Evolutionary conservation across 2,113 vertebrate genomes (phyloP).

Genomic region (Panthera uncia): DNA sequence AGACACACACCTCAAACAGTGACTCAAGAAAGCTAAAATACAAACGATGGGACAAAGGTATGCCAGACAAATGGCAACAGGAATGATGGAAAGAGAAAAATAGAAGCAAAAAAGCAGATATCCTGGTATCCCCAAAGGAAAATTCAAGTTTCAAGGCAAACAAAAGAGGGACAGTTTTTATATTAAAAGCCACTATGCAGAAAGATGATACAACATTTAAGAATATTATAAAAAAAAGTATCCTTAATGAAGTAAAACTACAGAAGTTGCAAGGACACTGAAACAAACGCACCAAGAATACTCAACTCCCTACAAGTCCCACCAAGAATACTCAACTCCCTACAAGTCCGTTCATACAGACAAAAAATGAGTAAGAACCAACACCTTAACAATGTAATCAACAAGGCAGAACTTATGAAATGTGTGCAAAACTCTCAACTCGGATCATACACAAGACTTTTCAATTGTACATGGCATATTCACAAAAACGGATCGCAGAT

Average conservation of each 20-base stretch:
- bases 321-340: neutral
- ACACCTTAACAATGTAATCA: neutral
- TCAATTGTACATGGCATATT: neutral
- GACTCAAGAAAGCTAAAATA: neutral
- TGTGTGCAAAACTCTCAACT: neutral
- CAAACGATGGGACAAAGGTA: neutral
- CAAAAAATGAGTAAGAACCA: neutral
- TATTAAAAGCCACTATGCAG: neutral
- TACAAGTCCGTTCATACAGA: neutral
- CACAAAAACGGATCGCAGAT: neutral
- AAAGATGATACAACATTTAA: neutral
- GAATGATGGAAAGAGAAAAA: neutral
- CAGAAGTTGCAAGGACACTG: neutral
- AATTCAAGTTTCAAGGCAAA: neutral
- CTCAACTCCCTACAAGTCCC: neutral
- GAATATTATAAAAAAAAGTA: neutral
- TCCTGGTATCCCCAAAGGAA: neutral
- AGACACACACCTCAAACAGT: neutral
- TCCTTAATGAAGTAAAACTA: constrained; percentile 10
- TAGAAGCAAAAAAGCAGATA: neutral
- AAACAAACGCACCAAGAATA: neutral
- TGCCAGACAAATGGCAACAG: neutral
- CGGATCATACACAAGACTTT: neutral
- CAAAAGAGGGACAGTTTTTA: neutral
- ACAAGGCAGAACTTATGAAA: neutral